A percentile compares a stretch with the other conserved stretches of the same genome.
Conservation (phyloP, 2,113 vertebrate genomes). For the Pseudorectes ferrugineus region DNA sequence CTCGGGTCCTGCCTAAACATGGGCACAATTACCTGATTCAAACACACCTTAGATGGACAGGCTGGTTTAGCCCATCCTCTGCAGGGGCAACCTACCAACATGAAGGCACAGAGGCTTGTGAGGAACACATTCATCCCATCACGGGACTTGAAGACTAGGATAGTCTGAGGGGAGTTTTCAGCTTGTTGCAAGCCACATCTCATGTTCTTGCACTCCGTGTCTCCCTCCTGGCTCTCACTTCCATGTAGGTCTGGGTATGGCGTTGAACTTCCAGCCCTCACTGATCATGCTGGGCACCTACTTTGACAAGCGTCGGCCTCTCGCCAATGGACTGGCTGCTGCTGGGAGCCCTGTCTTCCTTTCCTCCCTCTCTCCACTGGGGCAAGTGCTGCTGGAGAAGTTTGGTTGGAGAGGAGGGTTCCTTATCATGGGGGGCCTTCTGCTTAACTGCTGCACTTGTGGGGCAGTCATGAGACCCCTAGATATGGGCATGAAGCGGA, state of each 20-base stretch:
- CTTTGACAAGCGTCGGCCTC: conserved; percentile 76
- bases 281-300: conserved; percentile 79
- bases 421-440: conserved; percentile 79
- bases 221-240: background rate
- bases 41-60: background rate
- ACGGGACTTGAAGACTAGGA: background rate
- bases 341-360: conserved; percentile 81
- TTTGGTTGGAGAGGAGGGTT: conserved; percentile 81
- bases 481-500: conserved; percentile 11
- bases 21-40: background rate
- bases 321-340: conserved; percentile 79
- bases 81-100: background rate
- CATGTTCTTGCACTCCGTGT: background rate
- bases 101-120: background rate
- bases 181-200: background rate
- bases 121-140: background rate
- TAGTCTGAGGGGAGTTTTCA: background rate
- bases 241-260: conserved; percentile 73
- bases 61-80: background rate
- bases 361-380: conserved; percentile 74
- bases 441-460: conserved; percentile 79
- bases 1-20: background rate
- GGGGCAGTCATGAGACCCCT: conserved; percentile 78
- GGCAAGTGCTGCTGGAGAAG: conserved; percentile 73
- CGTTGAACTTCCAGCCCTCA: conserved; percentile 79